phyloP scores from a whole-genome alignment of 2,888 invertebrate genomes.

The Drosophila falleni region DNA sequence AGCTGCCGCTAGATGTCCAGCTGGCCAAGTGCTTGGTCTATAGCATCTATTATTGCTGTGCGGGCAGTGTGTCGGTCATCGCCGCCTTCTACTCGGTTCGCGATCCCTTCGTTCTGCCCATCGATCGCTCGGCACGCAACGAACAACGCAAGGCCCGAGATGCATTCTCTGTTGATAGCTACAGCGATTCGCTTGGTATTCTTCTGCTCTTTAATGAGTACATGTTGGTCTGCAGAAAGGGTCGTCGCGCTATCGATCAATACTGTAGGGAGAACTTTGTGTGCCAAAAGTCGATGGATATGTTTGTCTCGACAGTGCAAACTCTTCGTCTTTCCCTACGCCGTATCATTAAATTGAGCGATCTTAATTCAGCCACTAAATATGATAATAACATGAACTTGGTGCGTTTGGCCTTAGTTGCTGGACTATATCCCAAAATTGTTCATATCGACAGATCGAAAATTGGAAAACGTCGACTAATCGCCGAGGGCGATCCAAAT shows the following conservation, averaged over 20 bases:
- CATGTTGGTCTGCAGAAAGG: conserved; percentile 87
- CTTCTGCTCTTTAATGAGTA: conserved; percentile 93
- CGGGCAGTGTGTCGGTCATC: conserved; percentile 96
- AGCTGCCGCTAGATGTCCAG: conserved; percentile 96
- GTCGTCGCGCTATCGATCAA: conserved; percentile 14
- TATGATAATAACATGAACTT: conserved; percentile 89
- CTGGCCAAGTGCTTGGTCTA: conserved; percentile 96
- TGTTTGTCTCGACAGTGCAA: conserved; percentile 93
- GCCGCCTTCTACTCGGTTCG: conserved; percentile 92
- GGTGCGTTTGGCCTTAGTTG: conserved; percentile 94
- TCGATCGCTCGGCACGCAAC: conserved; percentile 87
- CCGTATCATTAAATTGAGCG: conserved; percentile 87
- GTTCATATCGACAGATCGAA: conserved; percentile 89
- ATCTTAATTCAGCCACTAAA: conserved; percentile 9
- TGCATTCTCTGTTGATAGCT: conserved; percentile 90
- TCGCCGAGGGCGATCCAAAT: conserved; percentile 88
- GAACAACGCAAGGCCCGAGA: conserved; percentile 89
- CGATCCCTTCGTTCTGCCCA: conserved; percentile 92
- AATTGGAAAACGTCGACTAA: conserved; percentile 84
- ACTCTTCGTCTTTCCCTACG: conserved; percentile 93
- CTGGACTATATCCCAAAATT: conserved; percentile 96
- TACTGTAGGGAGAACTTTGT: conserved; percentile 74
- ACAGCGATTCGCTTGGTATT: conserved; percentile 96
- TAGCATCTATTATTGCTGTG: conserved; percentile 94
- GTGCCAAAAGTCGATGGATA: conserved; percentile 91